A percentile compares a stretch with the other conserved stretches of the same genome.
Evolutionary conservation across 2,888 invertebrate species (phyloP).

Genomic region (Aproaerema taeniolella): DNA sequence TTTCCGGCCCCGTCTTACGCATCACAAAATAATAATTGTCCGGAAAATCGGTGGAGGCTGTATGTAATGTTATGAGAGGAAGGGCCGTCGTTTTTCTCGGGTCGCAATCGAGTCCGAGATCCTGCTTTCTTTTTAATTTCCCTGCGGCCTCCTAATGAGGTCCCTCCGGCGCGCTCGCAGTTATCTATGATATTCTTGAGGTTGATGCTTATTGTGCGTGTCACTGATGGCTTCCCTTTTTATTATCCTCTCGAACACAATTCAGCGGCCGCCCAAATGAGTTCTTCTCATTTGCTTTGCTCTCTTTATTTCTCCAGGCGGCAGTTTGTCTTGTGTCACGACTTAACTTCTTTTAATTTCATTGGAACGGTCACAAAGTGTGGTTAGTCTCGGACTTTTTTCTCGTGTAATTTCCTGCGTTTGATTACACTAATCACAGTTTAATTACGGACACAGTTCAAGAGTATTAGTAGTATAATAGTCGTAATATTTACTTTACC

Average conservation of each 20-base stretch:
- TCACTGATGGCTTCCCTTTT: constrained; percentile 77
- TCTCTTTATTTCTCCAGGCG: constrained; percentile 75
- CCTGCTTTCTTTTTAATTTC: constrained; percentile 79
- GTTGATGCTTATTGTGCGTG: constrained; percentile 79
- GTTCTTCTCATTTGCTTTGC: constrained; percentile 73
- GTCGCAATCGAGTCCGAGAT: constrained; percentile 74
- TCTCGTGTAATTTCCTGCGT: constrained; percentile 38
- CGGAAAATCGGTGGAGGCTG: constrained; percentile 75
- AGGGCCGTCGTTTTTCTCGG: constrained; percentile 66
- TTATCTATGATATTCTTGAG: constrained; percentile 78
- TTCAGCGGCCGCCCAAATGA: constrained; percentile 73
- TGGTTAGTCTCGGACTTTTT: constrained; percentile 33
- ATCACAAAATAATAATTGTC: constrained; percentile 77
- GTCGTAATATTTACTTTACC: constrained; percentile 2
- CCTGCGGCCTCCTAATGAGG: constrained; percentile 77
- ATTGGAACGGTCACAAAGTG: constrained; percentile 48
- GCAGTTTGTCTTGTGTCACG: constrained; percentile 71
- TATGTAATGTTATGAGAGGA: constrained; percentile 77
- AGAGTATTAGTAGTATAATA: background rate
- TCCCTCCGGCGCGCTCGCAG: constrained; percentile 65
- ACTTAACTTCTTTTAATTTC: constrained; percentile 67
- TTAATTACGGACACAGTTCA: constrained; percentile 8
- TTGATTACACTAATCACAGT: constrained; percentile 18
- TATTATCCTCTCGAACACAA: constrained; percentile 77
- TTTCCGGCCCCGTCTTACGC: constrained; percentile 69